Base-by-base conservation (phyloP, 2,888 invertebrate genomes). In the Embidobia sp. region DNA sequence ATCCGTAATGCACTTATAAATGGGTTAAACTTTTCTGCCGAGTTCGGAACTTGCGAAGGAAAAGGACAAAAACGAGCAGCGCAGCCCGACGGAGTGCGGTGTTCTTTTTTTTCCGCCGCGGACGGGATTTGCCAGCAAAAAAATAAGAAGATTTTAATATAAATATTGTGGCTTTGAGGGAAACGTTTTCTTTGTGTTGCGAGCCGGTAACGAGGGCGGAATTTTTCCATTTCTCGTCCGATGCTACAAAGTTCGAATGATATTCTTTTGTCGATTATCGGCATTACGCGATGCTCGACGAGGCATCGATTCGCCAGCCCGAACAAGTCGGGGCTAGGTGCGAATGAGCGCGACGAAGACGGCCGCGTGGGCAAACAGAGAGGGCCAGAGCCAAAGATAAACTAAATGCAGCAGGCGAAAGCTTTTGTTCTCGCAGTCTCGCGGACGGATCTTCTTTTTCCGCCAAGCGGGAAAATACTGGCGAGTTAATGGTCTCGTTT, bases 401-500 rank as follows among this genome's bases (percentile, higher is more conserved):
- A 70, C 73, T 63, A 74, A 78, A 78, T 44, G 73, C 77, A 26
- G 16, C 70, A 37, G 46, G 49, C 42, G 59, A 53, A 49, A 77
- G 77, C 78, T 78, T 78, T 78, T 78, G 78, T 74, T 78, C 74
- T 59, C 63, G 46, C 48, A 55, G 67, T 48, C 40, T 15, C 63
- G 77, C 64, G 69, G 64, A 49, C 18, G 78, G 55, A 66, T 74
- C 70, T 55, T 78, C 74, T 63, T 70, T 78, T 77, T 75, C 40
- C 70, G 64, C 40, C 76, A 46, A 64, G 80, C 80, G 79, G 79
- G 80, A 82, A 82, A 81, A 82, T 81, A 80, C 78, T 77, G 79
- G 79, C 73, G 66, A 85, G 85, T 87, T 87, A 87, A 87, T 87
- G 86, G 84, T 85, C 86, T 87, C 87, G 85, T 87, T 87, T 87